Conservation (phyloP, 2,797 vertebrate species). For the Amazona ochrocephala region DNA sequence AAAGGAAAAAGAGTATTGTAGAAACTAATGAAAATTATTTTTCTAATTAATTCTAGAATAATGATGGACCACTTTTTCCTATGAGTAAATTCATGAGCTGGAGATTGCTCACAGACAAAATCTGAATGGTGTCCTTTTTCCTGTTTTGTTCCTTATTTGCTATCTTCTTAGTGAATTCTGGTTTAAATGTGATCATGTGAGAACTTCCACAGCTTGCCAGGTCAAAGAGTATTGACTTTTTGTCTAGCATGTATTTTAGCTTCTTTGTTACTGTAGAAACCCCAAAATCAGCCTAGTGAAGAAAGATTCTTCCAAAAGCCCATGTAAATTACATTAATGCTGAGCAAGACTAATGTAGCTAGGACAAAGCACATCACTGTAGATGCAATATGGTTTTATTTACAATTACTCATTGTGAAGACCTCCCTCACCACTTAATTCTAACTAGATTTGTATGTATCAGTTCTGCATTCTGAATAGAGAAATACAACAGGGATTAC, state of each 20-base stretch:
- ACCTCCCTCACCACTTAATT: not conserved
- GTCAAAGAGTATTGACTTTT: not conserved
- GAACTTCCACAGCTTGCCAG: not conserved
- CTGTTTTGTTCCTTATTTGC: not conserved
- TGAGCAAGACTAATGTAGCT: not conserved
- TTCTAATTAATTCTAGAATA: not conserved
- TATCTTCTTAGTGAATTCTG: not conserved
- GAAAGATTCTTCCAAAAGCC: not conserved
- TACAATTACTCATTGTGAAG: not conserved
- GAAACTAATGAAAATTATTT: not conserved
- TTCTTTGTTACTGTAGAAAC: not conserved
- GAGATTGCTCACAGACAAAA: not conserved
- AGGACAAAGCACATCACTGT: not conserved
- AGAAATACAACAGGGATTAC: slow-evolving; percentile 9
- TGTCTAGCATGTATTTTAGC: not conserved
- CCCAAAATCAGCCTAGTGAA: not conserved
- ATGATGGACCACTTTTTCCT: not conserved
- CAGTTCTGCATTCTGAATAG: slow-evolving; percentile 9
- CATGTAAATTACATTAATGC: not conserved
- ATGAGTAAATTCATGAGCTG: not conserved
- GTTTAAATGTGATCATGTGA: not conserved
- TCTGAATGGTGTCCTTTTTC: not conserved
- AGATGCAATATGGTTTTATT: slow-evolving; percentile 13
- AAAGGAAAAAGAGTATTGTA: not conserved
- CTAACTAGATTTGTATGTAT: not conserved